phyloP scores from a whole-genome alignment of 2,113 vertebrate species.

The Phocoena phocoena region DNA sequence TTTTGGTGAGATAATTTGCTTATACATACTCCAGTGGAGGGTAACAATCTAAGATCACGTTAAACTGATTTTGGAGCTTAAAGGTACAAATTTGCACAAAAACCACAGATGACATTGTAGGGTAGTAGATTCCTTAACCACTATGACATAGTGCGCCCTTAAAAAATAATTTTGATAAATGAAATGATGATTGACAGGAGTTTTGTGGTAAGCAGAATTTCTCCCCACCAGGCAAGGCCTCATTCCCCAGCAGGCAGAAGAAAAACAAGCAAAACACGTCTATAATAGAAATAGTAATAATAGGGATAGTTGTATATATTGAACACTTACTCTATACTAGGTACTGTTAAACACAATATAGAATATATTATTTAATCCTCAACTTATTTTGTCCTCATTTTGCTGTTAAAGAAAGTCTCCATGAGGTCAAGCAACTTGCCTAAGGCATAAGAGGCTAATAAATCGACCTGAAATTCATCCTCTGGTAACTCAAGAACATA shows the following conservation, averaged over 20 bases:
- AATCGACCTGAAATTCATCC: background rate
- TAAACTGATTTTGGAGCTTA: background rate
- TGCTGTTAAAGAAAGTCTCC: background rate
- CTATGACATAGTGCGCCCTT: background rate
- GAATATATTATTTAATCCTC: background rate
- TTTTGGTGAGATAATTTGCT: background rate
- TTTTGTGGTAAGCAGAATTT: background rate
- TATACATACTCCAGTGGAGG: background rate
- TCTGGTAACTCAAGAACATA: background rate
- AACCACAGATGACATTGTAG: background rate
- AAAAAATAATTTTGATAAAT: background rate
- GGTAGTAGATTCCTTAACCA: background rate
- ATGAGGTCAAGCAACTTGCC: background rate
- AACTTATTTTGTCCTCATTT: background rate
- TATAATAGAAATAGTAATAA: background rate
- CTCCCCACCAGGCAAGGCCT: background rate
- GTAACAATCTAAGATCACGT: background rate
- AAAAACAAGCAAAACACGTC: background rate
- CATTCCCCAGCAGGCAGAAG: background rate
- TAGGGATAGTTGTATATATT: background rate
- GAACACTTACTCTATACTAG: background rate
- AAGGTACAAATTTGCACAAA: background rate
- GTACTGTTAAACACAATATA: background rate
- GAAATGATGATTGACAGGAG: background rate
- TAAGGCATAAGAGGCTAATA: background rate